phyloP scores from a whole-genome alignment of 2,113 vertebrate species.

The Lichenostomus cassidix region DNA sequence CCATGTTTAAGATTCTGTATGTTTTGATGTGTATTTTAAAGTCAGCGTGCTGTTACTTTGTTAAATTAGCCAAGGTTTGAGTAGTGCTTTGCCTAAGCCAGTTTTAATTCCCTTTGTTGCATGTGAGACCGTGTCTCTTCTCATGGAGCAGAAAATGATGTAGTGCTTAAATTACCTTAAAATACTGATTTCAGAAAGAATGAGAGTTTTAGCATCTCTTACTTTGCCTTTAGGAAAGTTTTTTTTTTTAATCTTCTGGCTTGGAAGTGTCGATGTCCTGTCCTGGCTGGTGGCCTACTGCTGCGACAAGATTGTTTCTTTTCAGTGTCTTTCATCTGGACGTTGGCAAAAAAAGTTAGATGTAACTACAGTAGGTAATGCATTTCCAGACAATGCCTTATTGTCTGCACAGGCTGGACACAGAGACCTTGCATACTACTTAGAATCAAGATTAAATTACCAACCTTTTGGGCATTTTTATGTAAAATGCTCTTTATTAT shows the following conservation, averaged over 20 bases:
- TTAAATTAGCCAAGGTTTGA: neutral
- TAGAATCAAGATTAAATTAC: conserved; percentile 69
- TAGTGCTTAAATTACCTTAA: conserved; percentile 24
- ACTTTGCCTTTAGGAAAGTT: neutral
- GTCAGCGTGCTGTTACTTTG: neutral
- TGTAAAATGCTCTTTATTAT: conserved; percentile 75
- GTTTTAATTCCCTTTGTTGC: neutral
- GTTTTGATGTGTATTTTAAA: neutral
- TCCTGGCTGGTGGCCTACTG: neutral
- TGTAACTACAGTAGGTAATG: neutral
- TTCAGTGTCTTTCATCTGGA: neutral
- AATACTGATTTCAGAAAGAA: conserved; percentile 57
- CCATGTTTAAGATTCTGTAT: neutral
- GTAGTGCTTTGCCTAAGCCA: conserved; percentile 5
- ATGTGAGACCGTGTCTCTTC: neutral
- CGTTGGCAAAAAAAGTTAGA: neutral
- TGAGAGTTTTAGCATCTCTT: conserved; percentile 8
- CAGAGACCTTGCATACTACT: conserved; percentile 49
- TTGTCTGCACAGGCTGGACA: conserved; percentile 24
- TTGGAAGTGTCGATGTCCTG: conserved; percentile 26
- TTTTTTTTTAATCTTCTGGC: conserved; percentile 10
- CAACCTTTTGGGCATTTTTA: conserved; percentile 76
- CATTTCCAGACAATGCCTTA: conserved; percentile 49
- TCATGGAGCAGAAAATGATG: conserved; percentile 31
- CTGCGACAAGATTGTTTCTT: conserved; percentile 8